Conservation (phyloP, 2,113 vertebrate genomes). For the Rallus limicola region DNA sequence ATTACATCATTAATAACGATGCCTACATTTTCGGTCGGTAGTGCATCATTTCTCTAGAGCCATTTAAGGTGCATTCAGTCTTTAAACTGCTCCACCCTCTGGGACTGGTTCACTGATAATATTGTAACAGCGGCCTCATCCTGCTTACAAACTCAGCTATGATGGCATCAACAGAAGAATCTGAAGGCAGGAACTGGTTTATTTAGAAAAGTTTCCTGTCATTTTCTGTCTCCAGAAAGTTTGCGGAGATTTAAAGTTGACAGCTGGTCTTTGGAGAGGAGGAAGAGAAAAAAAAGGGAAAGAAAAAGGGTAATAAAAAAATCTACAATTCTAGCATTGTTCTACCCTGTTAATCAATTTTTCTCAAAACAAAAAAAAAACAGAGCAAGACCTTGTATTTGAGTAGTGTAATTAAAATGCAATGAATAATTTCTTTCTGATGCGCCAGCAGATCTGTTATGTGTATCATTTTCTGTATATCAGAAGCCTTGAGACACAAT, state of each 20-base stretch:
- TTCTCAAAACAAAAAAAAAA: background rate
- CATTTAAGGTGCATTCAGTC: slow-evolving; percentile 65
- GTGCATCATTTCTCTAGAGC: slow-evolving; percentile 49
- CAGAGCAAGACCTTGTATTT: background rate
- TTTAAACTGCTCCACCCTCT: slow-evolving; percentile 66
- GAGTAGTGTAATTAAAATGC: background rate
- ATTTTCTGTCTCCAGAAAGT: background rate
- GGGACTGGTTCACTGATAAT: slow-evolving; percentile 44
- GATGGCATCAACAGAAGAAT: background rate
- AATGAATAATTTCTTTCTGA: background rate
- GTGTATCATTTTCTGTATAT: background rate
- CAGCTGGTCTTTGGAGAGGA: background rate
- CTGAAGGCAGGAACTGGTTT: background rate
- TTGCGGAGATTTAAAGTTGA: background rate
- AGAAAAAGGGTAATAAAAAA: background rate
- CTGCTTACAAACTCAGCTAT: background rate
- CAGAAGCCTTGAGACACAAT: background rate
- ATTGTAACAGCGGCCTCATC: slow-evolving; percentile 21
- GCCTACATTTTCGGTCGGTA: slow-evolving; percentile 35
- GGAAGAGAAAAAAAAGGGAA: no score
- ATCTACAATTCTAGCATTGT: no score
- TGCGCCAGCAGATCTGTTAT: no score
- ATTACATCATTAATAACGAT: slow-evolving; percentile 74
- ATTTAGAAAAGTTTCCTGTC: background rate
- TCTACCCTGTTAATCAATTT: background rate